Evolutionary conservation across 2,113 vertebrate genomes (phyloP), one percentile per base, ranked within the genome.

Genomic region (Eclectus roratus): DNA sequence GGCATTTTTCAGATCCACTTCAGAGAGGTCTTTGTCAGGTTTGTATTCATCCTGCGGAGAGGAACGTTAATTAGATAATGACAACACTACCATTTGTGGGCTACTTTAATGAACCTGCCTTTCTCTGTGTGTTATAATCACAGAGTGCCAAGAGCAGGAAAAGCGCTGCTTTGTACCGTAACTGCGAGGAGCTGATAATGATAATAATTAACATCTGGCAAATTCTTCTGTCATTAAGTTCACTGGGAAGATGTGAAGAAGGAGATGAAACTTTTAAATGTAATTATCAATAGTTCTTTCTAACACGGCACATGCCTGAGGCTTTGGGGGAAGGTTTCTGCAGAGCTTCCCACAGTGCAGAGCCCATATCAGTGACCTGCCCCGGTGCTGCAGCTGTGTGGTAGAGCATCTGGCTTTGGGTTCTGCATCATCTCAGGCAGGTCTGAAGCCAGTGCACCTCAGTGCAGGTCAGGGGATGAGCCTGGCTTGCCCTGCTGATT

Each of bases 1-100:
- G 50, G 99, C 99, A 0, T 99, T 99, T 95, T 99, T 99, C 96
- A 99, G 96, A 97, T 99, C 99, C 60, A 99, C 99, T 98, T 99
- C 99, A 9, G 99, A 99, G 86, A 99, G 98, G 95, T 99, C 99
- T 49, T 98, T 98, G 95, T 99, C 99, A 31, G 99, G 99, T 95
- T 99, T 99, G 94, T 99, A 99, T 97, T 99, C 99, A 89, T 99
- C 99, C 99, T 99, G 91, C 35, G 55, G 87, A 83, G 60, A 92
- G 86, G 91, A 97, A 94, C 13, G 50, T 92, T 94, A 95, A 89
- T 94, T 94, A 78, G 82, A 91, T 89, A 95, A 96, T 91, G 93
- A 68, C 95, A 89, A 69, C 66, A 49, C 64, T 85, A 92, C 80
- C 76, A 91, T 89, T 80, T 93, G 88, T 0, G 10, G 80, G 56